These are phyloP conservation scores for Somateria mollissima DNA, from an alignment of 2,797 vertebrate genomes.

Conservation along the genomic window DNA sequence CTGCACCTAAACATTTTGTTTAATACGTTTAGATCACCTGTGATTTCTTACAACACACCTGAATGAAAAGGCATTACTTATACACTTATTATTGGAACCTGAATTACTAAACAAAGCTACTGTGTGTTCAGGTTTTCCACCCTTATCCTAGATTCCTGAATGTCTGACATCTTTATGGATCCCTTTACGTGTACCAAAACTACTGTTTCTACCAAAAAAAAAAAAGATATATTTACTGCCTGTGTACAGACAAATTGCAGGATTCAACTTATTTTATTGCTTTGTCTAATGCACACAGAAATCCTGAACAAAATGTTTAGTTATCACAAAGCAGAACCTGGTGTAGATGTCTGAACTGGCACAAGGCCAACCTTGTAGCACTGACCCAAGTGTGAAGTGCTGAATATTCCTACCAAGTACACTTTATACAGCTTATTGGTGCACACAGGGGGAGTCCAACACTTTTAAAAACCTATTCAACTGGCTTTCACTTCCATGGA, in stretches of 20 bases:
- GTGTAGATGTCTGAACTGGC: not conserved
- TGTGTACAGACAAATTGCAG: not conserved
- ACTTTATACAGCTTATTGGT: not conserved
- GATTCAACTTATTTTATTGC: not conserved
- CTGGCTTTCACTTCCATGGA: not conserved
- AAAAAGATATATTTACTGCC: not conserved
- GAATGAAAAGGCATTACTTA: not conserved
- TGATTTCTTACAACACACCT: not conserved
- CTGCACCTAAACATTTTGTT: not conserved
- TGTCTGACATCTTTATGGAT: not conserved
- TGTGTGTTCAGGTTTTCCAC: not conserved
- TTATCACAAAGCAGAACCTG: not conserved
- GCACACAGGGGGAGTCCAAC: not conserved
- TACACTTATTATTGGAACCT: not conserved
- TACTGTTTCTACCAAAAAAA: not conserved
- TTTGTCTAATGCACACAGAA: not conserved
- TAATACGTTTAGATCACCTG: not conserved
- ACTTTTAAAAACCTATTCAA: not conserved
- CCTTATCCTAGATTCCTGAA: not conserved
- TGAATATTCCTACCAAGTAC: not conserved
- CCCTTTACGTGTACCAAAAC: not conserved
- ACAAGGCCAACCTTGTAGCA: not conserved
- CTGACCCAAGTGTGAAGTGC: fast-evolving
- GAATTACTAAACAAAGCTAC: not conserved
- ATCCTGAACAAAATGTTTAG: not conserved